Percentiles rank a stretch among this genome's conserved stretches.
Evolutionary conservation across 2,797 vertebrate species (phyloP).

Genomic region (Bradypus variegatus): DNA sequence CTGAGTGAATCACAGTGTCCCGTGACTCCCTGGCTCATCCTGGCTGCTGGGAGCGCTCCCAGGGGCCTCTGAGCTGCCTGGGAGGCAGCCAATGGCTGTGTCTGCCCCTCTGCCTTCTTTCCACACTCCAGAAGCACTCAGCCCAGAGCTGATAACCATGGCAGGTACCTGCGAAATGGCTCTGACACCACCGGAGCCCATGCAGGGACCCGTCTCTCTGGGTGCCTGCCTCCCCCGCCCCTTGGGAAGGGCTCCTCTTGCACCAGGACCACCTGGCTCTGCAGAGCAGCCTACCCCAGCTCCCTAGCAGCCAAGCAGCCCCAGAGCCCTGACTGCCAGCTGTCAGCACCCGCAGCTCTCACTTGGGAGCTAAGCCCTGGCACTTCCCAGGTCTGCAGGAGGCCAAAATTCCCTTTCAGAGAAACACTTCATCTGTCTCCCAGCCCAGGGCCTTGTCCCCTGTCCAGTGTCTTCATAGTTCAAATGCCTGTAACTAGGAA

Average conservation of each 20-base stretch:
- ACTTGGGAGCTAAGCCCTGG: conserved; percentile 45
- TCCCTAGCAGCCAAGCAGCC: not conserved
- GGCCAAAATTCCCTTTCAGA: conserved; percentile 44
- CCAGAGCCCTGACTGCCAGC: not conserved
- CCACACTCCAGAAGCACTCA: conserved; percentile 32
- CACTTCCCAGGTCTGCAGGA: conserved; percentile 25
- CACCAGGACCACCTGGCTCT: not conserved
- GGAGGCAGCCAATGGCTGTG: not conserved
- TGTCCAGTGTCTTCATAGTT: conserved; percentile 35
- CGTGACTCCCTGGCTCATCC: not conserved
- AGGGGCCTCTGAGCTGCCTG: not conserved
- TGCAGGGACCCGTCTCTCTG: not conserved
- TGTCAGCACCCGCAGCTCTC: conserved; percentile 32
- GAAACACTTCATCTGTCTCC: conserved; percentile 40
- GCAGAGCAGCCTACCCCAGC: not conserved
- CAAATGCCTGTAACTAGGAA: conserved; percentile 30
- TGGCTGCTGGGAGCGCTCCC: not conserved
- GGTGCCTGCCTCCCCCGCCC: too few species aligned
- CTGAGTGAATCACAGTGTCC: rapidly evolving
- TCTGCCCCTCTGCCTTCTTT: not conserved
- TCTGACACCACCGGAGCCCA: conserved; percentile 14
- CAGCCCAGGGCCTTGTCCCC: not conserved
- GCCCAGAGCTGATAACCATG: not conserved
- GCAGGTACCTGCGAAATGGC: conserved; percentile 22
- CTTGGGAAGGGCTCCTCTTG: not conserved